Base-by-base conservation (phyloP, 2,113 vertebrate species). In the Mustela lutreola region DNA sequence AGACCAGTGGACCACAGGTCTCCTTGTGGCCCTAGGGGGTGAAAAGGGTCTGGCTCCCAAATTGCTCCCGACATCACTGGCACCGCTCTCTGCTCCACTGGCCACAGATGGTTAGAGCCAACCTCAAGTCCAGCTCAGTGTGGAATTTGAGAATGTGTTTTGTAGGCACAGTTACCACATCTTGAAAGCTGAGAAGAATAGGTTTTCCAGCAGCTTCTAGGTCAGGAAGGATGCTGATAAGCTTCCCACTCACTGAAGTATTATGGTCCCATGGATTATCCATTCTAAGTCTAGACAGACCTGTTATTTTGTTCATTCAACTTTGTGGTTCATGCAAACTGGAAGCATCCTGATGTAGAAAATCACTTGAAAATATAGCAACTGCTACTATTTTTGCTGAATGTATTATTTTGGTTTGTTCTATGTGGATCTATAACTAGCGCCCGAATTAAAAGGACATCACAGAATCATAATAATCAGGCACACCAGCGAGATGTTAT, bases 321-420 rank as follows among this genome's bases (percentile, higher is more conserved):
- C 28, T 95, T 31, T 79, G 63, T 89, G 92, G 94, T 90, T 93
- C 78, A 89, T 82, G 60, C 11, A 79, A 91, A 82, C 76, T 82
- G 31, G 53, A 97, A 89, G 22, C 62, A 94, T 75, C 36, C 6
- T 89, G 86, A 84, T 70, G n/a, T 70, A 89, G 83, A 89, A 95
- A 58, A 75, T 24, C 33, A 95, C 28, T 39, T 39, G 10, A 71
- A 93, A 94, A 71, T 80, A 67, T 42, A 94, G 56, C 71, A 91
- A 21, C 65, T 96, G 60, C 26, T 62, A 28, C 39, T 36, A 42
- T 92, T 89, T 85, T 97, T 92, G 75, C 48, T 92, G 58, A 90
- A 90, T 70, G 60, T 94, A 97, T 67, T 96, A 85, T 96, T 95
- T 93, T 95, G 70, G 33, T 70, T 95, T 96, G 12, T 94, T 93